Base-by-base conservation (phyloP, 2,797 vertebrate species). In the Nannoperca obscura region DNA sequence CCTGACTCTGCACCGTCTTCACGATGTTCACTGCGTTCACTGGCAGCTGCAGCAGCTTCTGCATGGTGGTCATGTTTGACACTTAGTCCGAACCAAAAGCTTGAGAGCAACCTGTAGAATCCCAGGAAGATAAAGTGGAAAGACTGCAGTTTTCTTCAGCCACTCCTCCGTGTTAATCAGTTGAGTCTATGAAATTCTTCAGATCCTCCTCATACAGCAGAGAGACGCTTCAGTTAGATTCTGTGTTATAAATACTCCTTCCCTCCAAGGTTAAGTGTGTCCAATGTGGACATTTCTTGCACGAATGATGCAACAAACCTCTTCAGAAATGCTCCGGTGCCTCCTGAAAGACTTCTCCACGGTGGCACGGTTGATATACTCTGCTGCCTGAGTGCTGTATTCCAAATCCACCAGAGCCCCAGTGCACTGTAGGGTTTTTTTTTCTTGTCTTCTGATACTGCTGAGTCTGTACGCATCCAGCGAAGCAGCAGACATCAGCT, bases 11-110 rank as follows among this genome's bases (percentile, higher is more conserved):
- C 47, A 94, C 94, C 0, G 93, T 95, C 90, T 96, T 98, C 36
- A 96, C 96, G 0, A 97, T 92, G 89, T 95, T 94, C 32, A 93
- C 95, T 0, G 89, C 94, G 0, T 93, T 70, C 80, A 94, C 94
- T 0, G 97, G 97, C 77, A 99, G 94, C 95, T 98, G 96, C 78
- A 98, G 92, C 85, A 99, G 91, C 84, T 93, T 97, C 86, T 98
- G 97, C 97, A 99, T 97, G 0, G 95, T 88, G 0, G 93, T 95
- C 95, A 96, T 95, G 69, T 65, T 90, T 24, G 9, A 70, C 82
- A 79, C 64, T 64, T 63, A 5, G 24, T 46, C 32, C 42, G 27
- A 5, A 22, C 14, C 4, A 55, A 49, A 59, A 22, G 24, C 58
- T 52, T 5, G 5, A 40, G 14, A 54, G 30, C 64, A 80, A 86